Evolutionary conservation across 1,140 invertebrate species (phyloP).

Genomic region (Arctopsyche grandis): DNA sequence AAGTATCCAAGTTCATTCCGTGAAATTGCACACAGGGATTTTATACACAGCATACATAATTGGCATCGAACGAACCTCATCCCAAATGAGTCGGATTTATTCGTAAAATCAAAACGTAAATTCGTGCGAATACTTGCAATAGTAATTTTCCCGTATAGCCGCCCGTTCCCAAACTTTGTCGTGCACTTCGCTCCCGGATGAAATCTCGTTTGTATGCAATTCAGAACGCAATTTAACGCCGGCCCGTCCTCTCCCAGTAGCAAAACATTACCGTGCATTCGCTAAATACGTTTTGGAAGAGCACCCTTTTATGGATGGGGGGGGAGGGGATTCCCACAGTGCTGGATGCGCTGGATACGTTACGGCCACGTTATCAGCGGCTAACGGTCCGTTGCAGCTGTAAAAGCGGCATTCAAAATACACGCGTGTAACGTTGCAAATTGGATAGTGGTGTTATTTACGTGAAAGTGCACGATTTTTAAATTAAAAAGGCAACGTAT

Average conservation of each 20-base stretch:
- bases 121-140: too few species aligned
- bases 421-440: constrained; percentile 17
- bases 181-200: neutral
- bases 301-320: too few species aligned
- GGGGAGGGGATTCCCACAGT: neutral
- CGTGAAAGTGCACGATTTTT: neutral
- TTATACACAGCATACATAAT: neutral
- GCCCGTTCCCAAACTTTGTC: constrained; percentile 13
- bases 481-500: neutral
- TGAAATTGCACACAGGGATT: too few species aligned
- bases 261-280: constrained; percentile 46
- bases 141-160: neutral
- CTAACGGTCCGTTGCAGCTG: constrained; percentile 40
- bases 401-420: constrained; percentile 31
- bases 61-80: neutral
- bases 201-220: neutral
- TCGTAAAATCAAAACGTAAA: neutral
- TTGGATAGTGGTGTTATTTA: neutral
- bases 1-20: too few species aligned
- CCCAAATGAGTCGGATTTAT: constrained; percentile 6
- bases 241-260: neutral
- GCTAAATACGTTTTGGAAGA: constrained; percentile 44
- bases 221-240: neutral
- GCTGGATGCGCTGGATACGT: constrained; percentile 15
- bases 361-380: constrained; percentile 13